A percentile compares a stretch with the other conserved stretches of the same genome.
These are phyloP conservation scores for Sinhomidia bicolor DNA, from an alignment of 2,888 invertebrate species.

Conservation along the genomic window DNA sequence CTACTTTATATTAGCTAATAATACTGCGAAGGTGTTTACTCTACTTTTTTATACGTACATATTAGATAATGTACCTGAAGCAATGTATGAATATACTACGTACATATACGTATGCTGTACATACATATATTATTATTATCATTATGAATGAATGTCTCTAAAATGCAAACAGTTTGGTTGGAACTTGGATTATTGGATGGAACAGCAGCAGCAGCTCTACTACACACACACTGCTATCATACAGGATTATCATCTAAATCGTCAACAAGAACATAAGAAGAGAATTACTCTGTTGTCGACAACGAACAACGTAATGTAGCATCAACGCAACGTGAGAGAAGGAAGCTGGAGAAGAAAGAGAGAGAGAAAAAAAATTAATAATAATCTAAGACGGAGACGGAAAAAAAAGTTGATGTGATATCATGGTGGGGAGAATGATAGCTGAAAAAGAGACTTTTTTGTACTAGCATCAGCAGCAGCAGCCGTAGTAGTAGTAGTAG, in stretches of 20 bases:
- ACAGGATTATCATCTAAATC: constrained; percentile 36
- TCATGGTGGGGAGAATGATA: constrained; percentile 43
- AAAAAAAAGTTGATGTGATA: constrained; percentile 44
- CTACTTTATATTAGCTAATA: no score
- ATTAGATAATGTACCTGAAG: background rate
- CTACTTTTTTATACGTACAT: background rate
- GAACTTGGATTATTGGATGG: no score
- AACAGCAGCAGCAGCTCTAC: background rate
- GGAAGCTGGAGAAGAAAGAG: constrained; percentile 59
- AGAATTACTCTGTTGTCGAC: constrained; percentile 6
- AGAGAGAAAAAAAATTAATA: constrained; percentile 38
- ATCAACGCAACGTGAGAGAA: constrained; percentile 45
- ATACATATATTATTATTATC: no score
- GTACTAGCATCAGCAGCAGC: no score
- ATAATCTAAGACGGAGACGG: constrained; percentile 30
- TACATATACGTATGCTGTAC: no score
- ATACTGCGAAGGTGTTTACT: constrained; percentile 17
- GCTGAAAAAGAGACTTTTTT: constrained; percentile 26
- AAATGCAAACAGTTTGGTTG: background rate
- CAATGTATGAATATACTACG: background rate
- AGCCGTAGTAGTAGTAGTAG: no score
- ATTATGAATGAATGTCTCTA: background rate
- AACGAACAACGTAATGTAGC: background rate
- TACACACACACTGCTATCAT: no score
- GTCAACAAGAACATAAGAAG: constrained; percentile 35